Percentiles rank a stretch among this genome's conserved stretches.
Conservation (phyloP, 2,797 vertebrate species). For the Galago senegalensis region DNA sequence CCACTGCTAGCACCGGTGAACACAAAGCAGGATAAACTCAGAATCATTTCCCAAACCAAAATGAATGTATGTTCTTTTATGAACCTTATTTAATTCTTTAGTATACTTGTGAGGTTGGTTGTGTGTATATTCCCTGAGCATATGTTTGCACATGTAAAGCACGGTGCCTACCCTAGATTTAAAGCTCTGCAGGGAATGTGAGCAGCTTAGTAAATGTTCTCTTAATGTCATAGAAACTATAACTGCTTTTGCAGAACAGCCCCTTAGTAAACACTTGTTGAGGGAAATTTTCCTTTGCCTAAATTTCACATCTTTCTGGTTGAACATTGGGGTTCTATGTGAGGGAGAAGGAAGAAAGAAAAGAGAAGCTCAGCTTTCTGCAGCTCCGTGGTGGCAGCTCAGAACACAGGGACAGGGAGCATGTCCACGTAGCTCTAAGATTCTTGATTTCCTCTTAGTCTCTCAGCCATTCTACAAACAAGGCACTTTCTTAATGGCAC, state of each 20-base stretch:
- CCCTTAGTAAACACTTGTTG: neutral
- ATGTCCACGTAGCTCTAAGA: neutral
- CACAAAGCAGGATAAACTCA: neutral
- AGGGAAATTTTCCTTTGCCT: neutral
- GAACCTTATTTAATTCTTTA: neutral
- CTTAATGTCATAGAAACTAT: neutral
- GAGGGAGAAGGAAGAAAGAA: neutral
- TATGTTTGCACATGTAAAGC: neutral
- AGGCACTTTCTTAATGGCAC: neutral
- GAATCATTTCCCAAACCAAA: neutral
- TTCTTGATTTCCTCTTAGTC: neutral
- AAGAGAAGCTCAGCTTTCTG: neutral
- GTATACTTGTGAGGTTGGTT: neutral
- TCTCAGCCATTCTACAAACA: neutral
- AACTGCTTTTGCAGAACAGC: neutral
- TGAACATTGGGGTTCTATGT: neutral
- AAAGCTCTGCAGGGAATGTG: neutral
- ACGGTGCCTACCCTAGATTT: neutral
- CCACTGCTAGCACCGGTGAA: neutral
- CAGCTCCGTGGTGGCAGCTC: accelerated
- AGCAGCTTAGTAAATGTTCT: neutral
- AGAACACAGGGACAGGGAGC: accelerated
- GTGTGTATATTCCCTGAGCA: neutral
- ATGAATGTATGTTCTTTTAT: neutral
- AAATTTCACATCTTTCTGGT: neutral